Conservation (phyloP, 2,888 invertebrate genomes). For the Baccha elongata region DNA sequence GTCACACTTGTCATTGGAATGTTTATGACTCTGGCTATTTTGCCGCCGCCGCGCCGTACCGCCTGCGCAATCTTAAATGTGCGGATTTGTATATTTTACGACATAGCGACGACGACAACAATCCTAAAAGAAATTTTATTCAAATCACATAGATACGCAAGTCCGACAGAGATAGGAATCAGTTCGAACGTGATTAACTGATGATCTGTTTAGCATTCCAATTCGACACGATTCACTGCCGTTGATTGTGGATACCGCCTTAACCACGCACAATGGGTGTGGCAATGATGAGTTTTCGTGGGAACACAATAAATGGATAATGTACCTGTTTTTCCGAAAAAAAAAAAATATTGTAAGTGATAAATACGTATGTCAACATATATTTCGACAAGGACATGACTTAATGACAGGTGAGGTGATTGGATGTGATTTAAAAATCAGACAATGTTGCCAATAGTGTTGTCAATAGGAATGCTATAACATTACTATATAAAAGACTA, state of each 20-base stretch:
- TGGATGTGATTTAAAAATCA: no score
- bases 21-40: conserved; percentile 11
- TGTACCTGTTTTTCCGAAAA: conserved; percentile 39
- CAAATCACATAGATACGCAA: conserved; percentile 50
- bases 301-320: conserved; percentile 36
- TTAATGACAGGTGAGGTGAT: conserved; percentile 30
- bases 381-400: conserved; percentile 32
- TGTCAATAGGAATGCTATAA: no score
- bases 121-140: conserved; percentile 32
- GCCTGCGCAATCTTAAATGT: background rate
- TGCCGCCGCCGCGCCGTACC: background rate
- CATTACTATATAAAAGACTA: no score
- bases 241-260: conserved; percentile 1
- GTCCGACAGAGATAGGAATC: conserved; percentile 56
- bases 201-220: conserved; percentile 44
- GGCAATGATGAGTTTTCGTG: conserved; percentile 34
- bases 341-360: conserved; percentile 1
- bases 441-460: no score
- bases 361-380: background rate
- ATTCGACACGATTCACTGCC: conserved; percentile 9
- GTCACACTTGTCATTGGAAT: conserved; percentile 42
- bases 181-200: conserved; percentile 62
- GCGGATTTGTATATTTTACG: background rate
- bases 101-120: background rate
- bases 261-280: conserved; percentile 47